A percentile compares a stretch with the other conserved stretches of the same genome.
Evolutionary conservation across 2,888 invertebrate species (phyloP).

Genomic region (Rotaria magnacalcarata): DNA sequence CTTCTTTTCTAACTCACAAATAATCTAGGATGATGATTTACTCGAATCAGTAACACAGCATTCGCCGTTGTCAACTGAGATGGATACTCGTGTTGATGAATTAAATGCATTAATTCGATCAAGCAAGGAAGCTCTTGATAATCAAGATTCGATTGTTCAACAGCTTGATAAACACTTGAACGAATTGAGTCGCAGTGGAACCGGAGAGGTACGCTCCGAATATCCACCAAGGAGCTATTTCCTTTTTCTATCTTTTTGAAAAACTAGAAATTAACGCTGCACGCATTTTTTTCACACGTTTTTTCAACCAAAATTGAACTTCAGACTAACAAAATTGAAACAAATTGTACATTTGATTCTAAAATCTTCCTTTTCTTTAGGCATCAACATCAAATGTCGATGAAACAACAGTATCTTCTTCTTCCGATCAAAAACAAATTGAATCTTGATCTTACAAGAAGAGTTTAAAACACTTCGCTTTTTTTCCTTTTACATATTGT

Average conservation of each 20-base stretch:
- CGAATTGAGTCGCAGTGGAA: background rate
- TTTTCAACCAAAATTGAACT: too few species aligned
- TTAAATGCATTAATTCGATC: background rate
- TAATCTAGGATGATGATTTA: background rate
- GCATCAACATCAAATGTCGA: background rate
- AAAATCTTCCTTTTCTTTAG: background rate
- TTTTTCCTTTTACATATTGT: background rate
- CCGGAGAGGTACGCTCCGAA: slow-evolving; percentile 7
- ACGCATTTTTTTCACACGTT: background rate
- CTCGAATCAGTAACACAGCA: background rate
- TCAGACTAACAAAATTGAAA: too few species aligned
- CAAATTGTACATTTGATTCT: background rate
- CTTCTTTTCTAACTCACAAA: background rate
- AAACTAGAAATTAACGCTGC: background rate
- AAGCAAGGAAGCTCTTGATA: background rate
- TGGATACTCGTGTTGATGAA: background rate
- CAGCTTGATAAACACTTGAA: background rate
- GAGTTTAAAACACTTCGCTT: background rate
- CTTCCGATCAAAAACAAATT: background rate
- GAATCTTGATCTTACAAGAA: background rate
- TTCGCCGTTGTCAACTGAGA: background rate
- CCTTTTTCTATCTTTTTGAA: background rate
- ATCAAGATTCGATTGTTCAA: background rate
- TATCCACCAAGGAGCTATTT: background rate
- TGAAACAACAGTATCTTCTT: background rate